A percentile compares a stretch with the other conserved stretches of the same genome.
phyloP scores from a whole-genome alignment of 2,113 vertebrate species.

The Psilopogon haemacephalus region DNA sequence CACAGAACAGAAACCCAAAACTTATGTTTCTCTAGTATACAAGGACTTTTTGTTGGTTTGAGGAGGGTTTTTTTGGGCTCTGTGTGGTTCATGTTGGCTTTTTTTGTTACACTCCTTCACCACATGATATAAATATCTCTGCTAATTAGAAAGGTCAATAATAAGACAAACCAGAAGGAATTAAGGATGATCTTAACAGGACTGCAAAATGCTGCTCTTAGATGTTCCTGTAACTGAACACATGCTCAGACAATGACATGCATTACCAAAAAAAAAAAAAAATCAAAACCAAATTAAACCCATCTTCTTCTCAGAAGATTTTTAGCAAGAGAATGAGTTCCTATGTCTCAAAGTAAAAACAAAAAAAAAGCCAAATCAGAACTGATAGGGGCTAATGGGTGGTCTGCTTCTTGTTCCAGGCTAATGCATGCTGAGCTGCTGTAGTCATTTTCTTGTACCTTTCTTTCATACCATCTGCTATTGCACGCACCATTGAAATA shows the following conservation, averaged over 20 bases:
- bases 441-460: neutral
- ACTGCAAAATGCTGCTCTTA: neutral
- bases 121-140: neutral
- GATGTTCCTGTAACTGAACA: neutral
- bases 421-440: neutral
- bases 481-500: neutral
- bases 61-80: too few species aligned
- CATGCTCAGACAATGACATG: neutral
- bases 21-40: neutral
- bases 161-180: neutral
- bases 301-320: neutral
- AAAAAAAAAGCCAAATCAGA: neutral
- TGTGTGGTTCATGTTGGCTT: neutral
- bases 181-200: neutral
- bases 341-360: neutral
- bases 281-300: neutral
- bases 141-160: neutral
- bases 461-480: neutral
- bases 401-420: neutral
- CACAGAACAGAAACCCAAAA: neutral
- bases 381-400: neutral
- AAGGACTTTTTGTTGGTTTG: neutral
- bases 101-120: neutral
- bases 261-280: neutral
- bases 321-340: neutral